Evolutionary conservation across 2,888 invertebrate species (phyloP).

Genomic region (Epinotia ramella): DNA sequence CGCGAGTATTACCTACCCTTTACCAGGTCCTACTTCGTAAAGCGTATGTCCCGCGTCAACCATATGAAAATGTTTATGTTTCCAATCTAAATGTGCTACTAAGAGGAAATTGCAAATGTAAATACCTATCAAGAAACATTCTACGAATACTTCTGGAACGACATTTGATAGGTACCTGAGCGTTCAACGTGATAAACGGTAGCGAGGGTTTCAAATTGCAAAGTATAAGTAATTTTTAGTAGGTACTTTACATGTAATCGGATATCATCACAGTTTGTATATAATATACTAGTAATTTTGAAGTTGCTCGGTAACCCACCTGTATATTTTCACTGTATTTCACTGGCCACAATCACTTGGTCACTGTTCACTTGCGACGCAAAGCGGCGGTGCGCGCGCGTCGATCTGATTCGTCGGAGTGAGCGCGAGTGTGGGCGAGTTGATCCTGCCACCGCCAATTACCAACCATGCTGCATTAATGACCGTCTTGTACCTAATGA

Average conservation of each 20-base stretch:
- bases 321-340: conserved; percentile 52
- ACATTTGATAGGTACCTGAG: conserved; percentile 27
- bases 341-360: conserved; percentile 64
- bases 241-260: neutral
- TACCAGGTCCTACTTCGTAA: neutral
- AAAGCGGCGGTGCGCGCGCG: conserved; percentile 61
- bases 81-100: conserved; percentile 13
- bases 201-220: conserved; percentile 50
- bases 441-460: conserved; percentile 50
- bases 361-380: conserved; percentile 58
- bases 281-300: neutral
- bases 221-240: conserved; percentile 35
- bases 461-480: conserved; percentile 48
- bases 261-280: neutral
- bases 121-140: conserved; percentile 4
- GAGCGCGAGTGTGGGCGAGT: conserved; percentile 61
- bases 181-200: conserved; percentile 25
- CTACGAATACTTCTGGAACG: conserved; percentile 30
- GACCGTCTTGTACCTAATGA: conserved; percentile 36
- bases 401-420: conserved; percentile 69
- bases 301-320: conserved; percentile 60
- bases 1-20: too few relatives aligned
- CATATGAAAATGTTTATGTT: conserved; percentile 30
- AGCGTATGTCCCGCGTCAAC: conserved; percentile 25
- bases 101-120: neutral